phyloP scores from a whole-genome alignment of 1,140 invertebrate genomes.

The Neodiprion fabricii region DNA sequence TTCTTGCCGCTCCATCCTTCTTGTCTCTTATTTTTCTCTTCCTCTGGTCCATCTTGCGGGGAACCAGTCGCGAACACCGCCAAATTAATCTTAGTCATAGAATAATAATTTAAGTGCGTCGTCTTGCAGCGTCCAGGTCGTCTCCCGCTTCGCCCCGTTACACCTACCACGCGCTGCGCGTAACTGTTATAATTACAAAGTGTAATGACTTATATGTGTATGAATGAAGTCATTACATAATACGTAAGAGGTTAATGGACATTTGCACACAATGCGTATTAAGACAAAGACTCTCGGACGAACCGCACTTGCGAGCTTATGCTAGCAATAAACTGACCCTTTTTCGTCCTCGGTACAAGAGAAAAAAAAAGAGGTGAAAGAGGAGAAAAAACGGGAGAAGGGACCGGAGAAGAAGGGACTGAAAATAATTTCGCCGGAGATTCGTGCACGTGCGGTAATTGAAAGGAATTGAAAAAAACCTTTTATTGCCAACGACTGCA shows the following conservation, averaged over 20 bases:
- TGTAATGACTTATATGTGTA: slow-evolving; percentile 7
- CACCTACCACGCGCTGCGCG: neutral
- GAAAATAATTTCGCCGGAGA: neutral
- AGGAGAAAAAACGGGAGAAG: no score
- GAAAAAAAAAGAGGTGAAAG: no score
- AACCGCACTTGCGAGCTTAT: neutral
- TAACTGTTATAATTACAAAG: slow-evolving; percentile 10
- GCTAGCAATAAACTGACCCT: neutral
- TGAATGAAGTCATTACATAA: slow-evolving; percentile 3
- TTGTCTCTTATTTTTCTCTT: neutral
- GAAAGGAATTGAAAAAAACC: no score
- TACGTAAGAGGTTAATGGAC: slow-evolving; percentile 21
- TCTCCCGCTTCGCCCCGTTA: neutral
- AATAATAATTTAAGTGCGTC: slow-evolving; percentile 8
- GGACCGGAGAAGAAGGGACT: neutral
- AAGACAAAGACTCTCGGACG: neutral
- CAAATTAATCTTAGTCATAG: slow-evolving; percentile 7
- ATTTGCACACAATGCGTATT: slow-evolving; percentile 32
- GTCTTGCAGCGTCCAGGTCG: neutral
- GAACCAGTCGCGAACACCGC: neutral
- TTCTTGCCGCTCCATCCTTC: neutral
- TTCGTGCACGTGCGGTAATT: no score
- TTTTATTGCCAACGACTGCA: no score
- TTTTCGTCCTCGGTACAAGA: neutral
- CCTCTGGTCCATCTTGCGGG: neutral